These are phyloP conservation scores for Neotoxoptera formosana DNA, from an alignment of 1,140 invertebrate species.

Conservation along the genomic window DNA sequence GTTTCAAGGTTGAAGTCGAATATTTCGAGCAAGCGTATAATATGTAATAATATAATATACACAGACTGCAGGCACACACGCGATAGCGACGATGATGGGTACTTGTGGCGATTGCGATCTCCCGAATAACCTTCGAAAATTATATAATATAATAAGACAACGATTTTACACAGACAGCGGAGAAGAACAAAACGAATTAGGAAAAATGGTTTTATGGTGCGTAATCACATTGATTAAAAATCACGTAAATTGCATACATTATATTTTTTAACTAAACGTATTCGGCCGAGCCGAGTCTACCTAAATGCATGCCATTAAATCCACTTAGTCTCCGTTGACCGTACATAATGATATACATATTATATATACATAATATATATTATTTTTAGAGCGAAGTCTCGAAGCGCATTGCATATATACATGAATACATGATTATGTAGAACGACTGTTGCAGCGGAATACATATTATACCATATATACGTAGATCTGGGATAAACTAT, in stretches of 20 bases:
- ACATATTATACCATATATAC: background rate
- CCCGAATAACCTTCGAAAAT: background rate
- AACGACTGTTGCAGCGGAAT: background rate
- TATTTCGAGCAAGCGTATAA: background rate
- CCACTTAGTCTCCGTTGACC: background rate
- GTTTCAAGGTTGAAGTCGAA: constrained; percentile 26
- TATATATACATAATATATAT: background rate
- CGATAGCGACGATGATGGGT: background rate
- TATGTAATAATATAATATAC: no score
- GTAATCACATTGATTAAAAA: constrained; percentile 16
- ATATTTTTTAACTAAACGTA: background rate
- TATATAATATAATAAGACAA: background rate
- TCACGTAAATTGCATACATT: background rate
- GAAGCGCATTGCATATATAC: background rate
- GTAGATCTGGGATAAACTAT: no score
- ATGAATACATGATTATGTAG: no score
- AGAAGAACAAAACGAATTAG: background rate
- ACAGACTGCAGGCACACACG: background rate
- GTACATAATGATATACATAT: background rate
- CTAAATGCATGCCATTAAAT: background rate
- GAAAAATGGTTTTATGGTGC: background rate
- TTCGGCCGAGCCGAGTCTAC: background rate
- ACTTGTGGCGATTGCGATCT: background rate
- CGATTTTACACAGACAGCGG: background rate
- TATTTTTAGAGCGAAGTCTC: background rate